Base-by-base conservation (phyloP, 2,113 vertebrate genomes). In the Nannospalax galili region DNA sequence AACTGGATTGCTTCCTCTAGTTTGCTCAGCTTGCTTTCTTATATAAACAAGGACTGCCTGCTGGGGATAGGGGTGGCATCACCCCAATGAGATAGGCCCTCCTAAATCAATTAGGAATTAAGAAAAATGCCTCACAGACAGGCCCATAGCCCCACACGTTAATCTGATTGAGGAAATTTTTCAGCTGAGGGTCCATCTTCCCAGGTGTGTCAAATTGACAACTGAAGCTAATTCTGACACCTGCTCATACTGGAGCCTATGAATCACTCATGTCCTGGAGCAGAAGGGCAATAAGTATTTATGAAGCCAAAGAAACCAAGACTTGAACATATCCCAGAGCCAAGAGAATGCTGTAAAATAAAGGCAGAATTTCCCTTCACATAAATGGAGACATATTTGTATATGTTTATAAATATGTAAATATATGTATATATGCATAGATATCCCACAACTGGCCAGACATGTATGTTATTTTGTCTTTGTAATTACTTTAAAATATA, bases 401-500 rank as follows among this genome's bases (percentile, higher is more conserved):
- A 85, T 62, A 86, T 92, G 79, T 84, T 93, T 84, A 84, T 84
- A 70, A 26, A 40, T 91, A 88, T n/a, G 22, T 69, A 32, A 74
- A n/a, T 90, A 26, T 82, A 52, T 95, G 90, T 28, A 75, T 73
- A 94, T 90, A 91, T 85, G n/a, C n/a, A n/a, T n/a, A n/a, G n/a
- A 56, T 88, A 80, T 69, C 37, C 48, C 70, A 77, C 16, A 45
- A 85, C 15, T 88, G 56, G 28, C 37, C 69, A 88, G 88, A 70
- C 5, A 48, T 52, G 91, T 72, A 86, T 32, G 90, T 92, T 90
- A 82, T 58, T 96, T 96, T 84, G 80, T 84, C 75, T 37, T 82
- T 85, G n/a, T 82, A 95, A 94, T 92, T 95, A 84, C 40, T 90
- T 95, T 58, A 67, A 92, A 92, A 72, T 84, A 69, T 87, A 92